phyloP scores from a whole-genome alignment of 2,113 vertebrate genomes.

The Chamaea fasciata region DNA sequence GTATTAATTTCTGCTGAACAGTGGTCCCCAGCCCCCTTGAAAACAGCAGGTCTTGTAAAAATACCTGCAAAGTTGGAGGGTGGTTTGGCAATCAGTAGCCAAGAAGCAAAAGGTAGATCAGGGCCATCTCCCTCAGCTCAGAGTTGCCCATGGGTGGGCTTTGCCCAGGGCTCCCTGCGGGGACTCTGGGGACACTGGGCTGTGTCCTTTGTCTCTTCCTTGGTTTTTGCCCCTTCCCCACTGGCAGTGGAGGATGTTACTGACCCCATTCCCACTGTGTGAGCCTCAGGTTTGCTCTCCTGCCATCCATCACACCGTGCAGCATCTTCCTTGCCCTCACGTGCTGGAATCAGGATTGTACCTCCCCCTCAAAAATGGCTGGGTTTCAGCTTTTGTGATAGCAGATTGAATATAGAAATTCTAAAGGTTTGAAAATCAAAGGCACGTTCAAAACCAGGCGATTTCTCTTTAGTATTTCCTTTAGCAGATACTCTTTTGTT shows the following conservation, averaged over 20 bases:
- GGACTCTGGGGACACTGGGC: background rate
- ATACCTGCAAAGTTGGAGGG: background rate
- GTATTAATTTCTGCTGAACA: slow-evolving; percentile 7
- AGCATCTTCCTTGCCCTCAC: background rate
- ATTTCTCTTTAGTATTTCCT: background rate
- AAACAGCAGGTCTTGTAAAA: background rate
- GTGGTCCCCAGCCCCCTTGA: background rate
- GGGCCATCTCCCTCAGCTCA: background rate
- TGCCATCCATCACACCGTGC: background rate
- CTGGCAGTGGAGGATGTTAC: fast-evolving
- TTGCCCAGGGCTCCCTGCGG: no score
- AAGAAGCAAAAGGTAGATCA: background rate
- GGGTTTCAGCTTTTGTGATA: background rate
- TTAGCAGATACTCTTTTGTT: background rate
- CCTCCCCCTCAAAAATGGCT: background rate
- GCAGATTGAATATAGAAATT: background rate
- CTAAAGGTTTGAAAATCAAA: slow-evolving; percentile 11
- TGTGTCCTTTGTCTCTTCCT: fast-evolving
- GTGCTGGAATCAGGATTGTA: background rate
- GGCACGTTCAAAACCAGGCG: background rate
- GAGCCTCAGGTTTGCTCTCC: background rate
- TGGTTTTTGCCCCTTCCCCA: background rate
- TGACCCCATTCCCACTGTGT: fast-evolving
- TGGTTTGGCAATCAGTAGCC: background rate
- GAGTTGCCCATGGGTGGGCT: fast-evolving